Evolutionary conservation across 2,888 invertebrate genomes (phyloP), one percentile per base, ranked within the genome.

Genomic region (Drosophila maculinotata): DNA sequence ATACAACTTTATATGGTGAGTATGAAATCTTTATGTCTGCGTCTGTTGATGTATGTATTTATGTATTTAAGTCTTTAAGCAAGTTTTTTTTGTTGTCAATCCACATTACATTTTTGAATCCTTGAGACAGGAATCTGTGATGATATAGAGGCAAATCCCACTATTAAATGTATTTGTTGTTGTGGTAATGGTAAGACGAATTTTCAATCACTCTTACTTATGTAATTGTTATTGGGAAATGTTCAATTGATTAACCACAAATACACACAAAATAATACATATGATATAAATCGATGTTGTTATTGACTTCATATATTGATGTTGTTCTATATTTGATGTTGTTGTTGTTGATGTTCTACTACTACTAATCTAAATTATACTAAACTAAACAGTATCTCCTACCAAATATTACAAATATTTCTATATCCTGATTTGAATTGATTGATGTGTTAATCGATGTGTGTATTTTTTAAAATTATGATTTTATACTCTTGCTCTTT

Each of bases 291-390:
- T 87, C 69, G 64, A 87, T 87, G 83, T 81, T 87, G 85, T 87
- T 88, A 81, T 76, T 87, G 83, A 88, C 85, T 87, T 78, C 88
- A 87, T 80, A 76, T 84, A 85, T 88, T 76, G 77, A 86, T 89
- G 88, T 89, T 83, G 79, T 78, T 80, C 78, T 76, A 80, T 79
- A 82, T 68, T 89, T 78, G 71, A 81, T 79, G 77, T 69, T 79
- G 78, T 84, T 82, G 84, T 76, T 85, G 81, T 83, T 86, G 79
- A 66, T 79, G 82, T 69, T 80, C 76, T 77, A 79, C 64, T 79
- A 63, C 57, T 74, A 74, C 35, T 45, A 30, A 60, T 70, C 41
- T 69, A 67, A 47, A 58, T 42, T 28, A 28, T 45, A 56, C 42
- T 60, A 59, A 72, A 62, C 35, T 68, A 58, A 64, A 58, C 56